These are phyloP conservation scores for Sphaerophoria taeniata DNA, from an alignment of 2,888 invertebrate species.

Conservation along the genomic window DNA sequence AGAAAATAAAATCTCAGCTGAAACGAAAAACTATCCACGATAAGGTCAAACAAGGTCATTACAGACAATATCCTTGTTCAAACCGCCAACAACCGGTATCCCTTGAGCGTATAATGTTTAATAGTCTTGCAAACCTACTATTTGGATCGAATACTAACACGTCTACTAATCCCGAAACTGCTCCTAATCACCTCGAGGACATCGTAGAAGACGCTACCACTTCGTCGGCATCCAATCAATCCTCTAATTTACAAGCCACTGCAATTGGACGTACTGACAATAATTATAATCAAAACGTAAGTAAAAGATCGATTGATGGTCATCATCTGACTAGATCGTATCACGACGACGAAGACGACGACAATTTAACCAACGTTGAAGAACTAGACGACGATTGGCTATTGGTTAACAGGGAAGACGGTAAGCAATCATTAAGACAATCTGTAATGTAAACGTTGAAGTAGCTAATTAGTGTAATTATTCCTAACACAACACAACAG, in stretches of 20 bases:
- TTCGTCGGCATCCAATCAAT: not conserved
- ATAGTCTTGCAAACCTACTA: conserved; percentile 85
- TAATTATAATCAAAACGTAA: conserved; percentile 63
- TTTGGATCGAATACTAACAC: conserved; percentile 82
- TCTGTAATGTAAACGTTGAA: conserved; percentile 51
- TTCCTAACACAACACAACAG: conserved; percentile 69
- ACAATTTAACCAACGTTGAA: conserved; percentile 80
- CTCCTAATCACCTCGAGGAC: conserved; percentile 53
- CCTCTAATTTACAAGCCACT: conserved; percentile 37
- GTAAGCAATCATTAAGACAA: conserved; percentile 58
- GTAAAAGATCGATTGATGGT: conserved; percentile 58
- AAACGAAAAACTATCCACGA: conserved; percentile 14
- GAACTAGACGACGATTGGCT: conserved; percentile 84
- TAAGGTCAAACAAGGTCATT: conserved; percentile 5
- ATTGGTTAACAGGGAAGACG: conserved; percentile 83
- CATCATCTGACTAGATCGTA: conserved; percentile 45
- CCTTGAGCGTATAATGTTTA: conserved; percentile 84
- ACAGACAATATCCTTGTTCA: conserved; percentile 11
- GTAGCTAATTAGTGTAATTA: conserved; percentile 70
- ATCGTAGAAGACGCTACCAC: conserved; percentile 34
- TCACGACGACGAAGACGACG: conserved; percentile 79
- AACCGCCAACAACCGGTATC: conserved; percentile 37
- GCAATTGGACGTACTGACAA: conserved; percentile 61
- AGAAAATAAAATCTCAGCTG: conserved; percentile 59
- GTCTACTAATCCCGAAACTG: conserved; percentile 76